These are phyloP conservation scores for Phortica variegata DNA, from an alignment of 1,140 invertebrate species.

Conservation along the genomic window DNA sequence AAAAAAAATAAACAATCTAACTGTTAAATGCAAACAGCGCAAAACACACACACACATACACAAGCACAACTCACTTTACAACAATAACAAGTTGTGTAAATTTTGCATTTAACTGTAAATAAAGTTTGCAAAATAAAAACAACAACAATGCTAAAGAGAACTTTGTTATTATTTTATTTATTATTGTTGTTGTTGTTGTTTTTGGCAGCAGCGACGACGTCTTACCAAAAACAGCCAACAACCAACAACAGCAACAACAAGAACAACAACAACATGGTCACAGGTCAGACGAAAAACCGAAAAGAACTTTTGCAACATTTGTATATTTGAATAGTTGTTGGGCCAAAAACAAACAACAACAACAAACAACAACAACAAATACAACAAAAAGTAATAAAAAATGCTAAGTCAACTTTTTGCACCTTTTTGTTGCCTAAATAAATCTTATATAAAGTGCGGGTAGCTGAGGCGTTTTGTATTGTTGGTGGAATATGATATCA, in stretches of 20 bases:
- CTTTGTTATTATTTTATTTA: too few species aligned
- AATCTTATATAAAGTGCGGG: too few species aligned
- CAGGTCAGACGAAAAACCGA: too few species aligned
- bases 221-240: too few species aligned
- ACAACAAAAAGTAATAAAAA: neutral
- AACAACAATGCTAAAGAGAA: conserved; percentile 1
- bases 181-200: too few species aligned
- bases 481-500: conserved; percentile 40
- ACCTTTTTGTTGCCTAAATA: too few species aligned
- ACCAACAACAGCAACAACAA: too few species aligned
- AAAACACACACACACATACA: neutral
- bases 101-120: conserved; percentile 51
- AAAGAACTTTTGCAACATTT: neutral
- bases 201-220: too few species aligned
- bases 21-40: conserved; percentile 34
- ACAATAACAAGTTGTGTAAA: conserved; percentile 51
- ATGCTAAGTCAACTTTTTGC: neutral
- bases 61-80: conserved; percentile 21
- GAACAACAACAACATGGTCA: too few species aligned
- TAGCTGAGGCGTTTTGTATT: neutral
- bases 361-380: too few species aligned
- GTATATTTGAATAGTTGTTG: neutral
- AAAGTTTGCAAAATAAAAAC: conserved; percentile 32
- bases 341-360: neutral
- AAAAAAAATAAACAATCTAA: too few species aligned